Conservation (phyloP, 1,140 invertebrate genomes). For the Caerostris darwini region DNA sequence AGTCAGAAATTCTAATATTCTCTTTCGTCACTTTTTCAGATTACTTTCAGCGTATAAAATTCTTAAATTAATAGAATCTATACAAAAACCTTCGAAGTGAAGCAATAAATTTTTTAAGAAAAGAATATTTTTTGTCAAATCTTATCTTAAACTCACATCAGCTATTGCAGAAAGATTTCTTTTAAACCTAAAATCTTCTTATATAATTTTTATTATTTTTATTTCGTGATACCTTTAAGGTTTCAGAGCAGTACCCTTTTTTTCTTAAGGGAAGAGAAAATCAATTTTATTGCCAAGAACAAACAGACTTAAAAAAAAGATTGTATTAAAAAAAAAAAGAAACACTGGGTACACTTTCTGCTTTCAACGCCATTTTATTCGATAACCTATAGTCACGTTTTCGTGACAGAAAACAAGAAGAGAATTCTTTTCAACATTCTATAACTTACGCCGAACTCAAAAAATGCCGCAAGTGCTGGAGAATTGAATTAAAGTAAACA, state of each 20-base stretch:
- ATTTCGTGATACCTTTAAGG: no score
- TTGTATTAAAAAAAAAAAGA: neutral
- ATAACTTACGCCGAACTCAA: neutral
- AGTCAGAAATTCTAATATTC: no score
- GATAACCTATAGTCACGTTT: slow-evolving; percentile 25
- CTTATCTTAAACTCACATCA: no score
- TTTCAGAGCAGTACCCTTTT: neutral
- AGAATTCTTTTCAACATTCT: neutral
- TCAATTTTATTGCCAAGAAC: neutral
- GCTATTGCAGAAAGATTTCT: no score
- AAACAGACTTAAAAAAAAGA: neutral
- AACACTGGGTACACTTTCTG: neutral
- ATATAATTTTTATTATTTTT: no score
- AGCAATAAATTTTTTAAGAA: no score
- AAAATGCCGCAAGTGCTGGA: neutral
- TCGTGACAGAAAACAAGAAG: neutral
- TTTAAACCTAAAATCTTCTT: no score
- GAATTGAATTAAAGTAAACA: slow-evolving; percentile 33
- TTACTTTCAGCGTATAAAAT: no score
- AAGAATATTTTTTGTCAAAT: no score
- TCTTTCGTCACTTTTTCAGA: no score
- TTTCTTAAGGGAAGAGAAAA: neutral
- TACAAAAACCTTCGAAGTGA: no score
- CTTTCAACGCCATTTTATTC: neutral
- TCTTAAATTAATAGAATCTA: no score